These are phyloP conservation scores for Bombus consobrinus DNA, from an alignment of 1,140 invertebrate genomes.

Conservation along the genomic window DNA sequence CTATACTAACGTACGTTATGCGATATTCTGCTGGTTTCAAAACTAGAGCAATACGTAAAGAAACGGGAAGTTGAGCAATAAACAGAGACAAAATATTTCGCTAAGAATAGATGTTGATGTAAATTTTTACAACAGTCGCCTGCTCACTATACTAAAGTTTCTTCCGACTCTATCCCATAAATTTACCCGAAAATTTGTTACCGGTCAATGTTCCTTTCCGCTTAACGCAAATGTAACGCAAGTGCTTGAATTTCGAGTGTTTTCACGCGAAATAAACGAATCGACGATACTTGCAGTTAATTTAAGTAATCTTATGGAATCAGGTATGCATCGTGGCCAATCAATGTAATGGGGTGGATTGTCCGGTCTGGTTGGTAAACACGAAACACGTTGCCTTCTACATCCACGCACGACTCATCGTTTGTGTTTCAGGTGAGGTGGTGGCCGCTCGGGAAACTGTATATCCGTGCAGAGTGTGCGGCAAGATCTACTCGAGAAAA, in stretches of 20 bases:
- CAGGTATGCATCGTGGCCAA: background rate
- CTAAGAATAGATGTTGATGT: background rate
- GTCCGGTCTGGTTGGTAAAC: background rate
- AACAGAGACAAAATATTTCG: background rate
- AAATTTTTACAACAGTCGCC: background rate
- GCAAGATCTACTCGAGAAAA: conserved; percentile 68
- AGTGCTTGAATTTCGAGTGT: background rate
- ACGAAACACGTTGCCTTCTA: background rate
- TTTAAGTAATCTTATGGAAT: background rate
- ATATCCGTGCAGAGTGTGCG: conserved; percentile 67
- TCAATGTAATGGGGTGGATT: background rate
- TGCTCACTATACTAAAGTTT: background rate
- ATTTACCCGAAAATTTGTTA: background rate
- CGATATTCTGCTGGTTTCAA: too few species aligned
- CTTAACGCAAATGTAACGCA: background rate
- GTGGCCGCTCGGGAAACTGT: background rate
- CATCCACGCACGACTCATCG: conserved; percentile 45
- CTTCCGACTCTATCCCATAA: background rate
- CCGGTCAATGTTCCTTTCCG: background rate
- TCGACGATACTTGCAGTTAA: background rate
- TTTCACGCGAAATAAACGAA: background rate
- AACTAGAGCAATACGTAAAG: background rate
- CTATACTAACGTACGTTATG: background rate
- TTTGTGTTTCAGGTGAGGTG: conserved; percentile 56
- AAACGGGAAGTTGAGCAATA: background rate